These are phyloP conservation scores for Sinella curviseta DNA, from an alignment of 1,140 invertebrate species.

Conservation along the genomic window DNA sequence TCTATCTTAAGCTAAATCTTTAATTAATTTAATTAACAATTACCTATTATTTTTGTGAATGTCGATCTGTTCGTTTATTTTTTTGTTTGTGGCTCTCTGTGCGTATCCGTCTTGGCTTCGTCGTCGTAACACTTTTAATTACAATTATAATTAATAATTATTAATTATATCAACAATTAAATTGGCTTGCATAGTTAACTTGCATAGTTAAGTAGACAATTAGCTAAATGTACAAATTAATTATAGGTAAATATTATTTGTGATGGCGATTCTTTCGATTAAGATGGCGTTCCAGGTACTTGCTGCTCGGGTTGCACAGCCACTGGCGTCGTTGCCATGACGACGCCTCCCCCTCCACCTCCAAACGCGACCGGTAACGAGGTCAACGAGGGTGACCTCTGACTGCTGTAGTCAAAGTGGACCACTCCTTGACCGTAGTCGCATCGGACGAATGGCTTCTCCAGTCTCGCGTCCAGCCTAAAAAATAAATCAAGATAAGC, in stretches of 20 bases:
- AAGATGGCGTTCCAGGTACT: slow-evolving; percentile 47
- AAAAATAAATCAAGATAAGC: not conserved
- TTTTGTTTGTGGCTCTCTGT: too few relatives aligned
- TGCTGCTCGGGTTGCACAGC: not conserved
- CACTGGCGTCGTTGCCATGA: slow-evolving; percentile 35
- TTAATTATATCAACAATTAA: too few relatives aligned
- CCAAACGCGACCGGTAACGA: not conserved
- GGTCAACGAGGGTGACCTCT: not conserved
- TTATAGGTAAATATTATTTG: not conserved
- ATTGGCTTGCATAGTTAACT: too few relatives aligned
- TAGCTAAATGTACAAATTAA: not conserved
- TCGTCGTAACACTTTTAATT: too few relatives aligned
- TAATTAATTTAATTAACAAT: too few relatives aligned
- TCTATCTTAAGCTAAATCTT: too few relatives aligned
- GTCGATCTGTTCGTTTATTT: too few relatives aligned
- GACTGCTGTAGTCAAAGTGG: not conserved
- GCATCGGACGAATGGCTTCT: slow-evolving; percentile 32
- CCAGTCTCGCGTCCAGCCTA: slow-evolving; percentile 42
- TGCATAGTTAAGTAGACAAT: too few relatives aligned
- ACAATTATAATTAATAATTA: too few relatives aligned
- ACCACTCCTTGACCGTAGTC: slow-evolving; percentile 25
- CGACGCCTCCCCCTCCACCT: not conserved
- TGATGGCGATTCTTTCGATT: not conserved
- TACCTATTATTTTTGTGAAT: too few relatives aligned
- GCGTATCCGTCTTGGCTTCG: too few relatives aligned